Evolutionary conservation across 2,888 invertebrate species (phyloP).

Genomic region (Cephonodes hylas): DNA sequence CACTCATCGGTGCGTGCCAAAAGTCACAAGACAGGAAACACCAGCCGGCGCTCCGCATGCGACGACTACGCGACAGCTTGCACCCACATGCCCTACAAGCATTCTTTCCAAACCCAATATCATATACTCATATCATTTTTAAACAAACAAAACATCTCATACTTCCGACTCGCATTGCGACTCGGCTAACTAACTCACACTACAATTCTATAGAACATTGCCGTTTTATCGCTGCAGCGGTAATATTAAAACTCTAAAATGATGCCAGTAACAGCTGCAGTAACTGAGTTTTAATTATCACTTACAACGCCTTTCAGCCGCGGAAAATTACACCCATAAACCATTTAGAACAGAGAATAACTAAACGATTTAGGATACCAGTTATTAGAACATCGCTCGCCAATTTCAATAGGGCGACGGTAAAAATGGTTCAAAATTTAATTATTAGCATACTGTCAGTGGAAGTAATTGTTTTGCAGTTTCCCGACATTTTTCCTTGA

Average conservation of each 20-base stretch:
- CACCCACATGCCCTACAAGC: conserved; percentile 21
- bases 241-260: conserved; percentile 66
- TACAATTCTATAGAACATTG: conserved; percentile 45
- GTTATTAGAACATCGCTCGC: conserved; percentile 54
- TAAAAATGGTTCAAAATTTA: conserved; percentile 20
- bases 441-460: conserved; percentile 25
- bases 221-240: conserved; percentile 53
- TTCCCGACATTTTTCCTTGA: conserved; percentile 40
- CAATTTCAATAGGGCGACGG: conserved; percentile 24
- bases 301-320: conserved; percentile 71
- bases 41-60: conserved; percentile 37
- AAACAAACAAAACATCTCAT: too few relatives aligned
- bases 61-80: conserved; percentile 19
- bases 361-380: conserved; percentile 61
- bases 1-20: conserved; percentile 33
- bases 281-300: conserved; percentile 77
- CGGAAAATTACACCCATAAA: conserved; percentile 72
- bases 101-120: not conserved
- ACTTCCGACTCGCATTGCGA: too few relatives aligned
- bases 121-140: conserved; percentile 9
- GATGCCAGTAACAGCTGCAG: conserved; percentile 72
- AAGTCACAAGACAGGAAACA: conserved; percentile 58
- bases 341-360: conserved; percentile 63
- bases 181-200: conserved; percentile 28
- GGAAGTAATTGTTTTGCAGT: conserved; percentile 30